Percentiles rank a stretch among this genome's conserved stretches.
Evolutionary conservation across 2,113 vertebrate species (phyloP).

Genomic region (Vulpes vulpes): DNA sequence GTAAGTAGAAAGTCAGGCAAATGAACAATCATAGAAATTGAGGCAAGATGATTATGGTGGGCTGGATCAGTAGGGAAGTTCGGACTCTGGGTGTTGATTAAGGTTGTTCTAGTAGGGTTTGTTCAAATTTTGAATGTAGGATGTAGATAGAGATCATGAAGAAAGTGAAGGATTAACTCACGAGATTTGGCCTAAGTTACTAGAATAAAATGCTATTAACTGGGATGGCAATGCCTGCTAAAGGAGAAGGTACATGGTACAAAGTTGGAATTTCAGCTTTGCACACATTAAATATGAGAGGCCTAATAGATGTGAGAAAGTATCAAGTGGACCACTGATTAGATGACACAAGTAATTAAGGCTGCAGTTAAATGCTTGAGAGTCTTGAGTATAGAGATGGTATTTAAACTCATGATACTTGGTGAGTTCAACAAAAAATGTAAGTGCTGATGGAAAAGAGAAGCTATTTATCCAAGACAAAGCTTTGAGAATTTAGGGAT

Average conservation of each 20-base stretch:
- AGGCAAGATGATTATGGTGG: background rate
- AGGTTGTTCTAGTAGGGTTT: background rate
- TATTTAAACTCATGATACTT: background rate
- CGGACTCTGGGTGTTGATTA: background rate
- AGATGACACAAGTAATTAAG: background rate
- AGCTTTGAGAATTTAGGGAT: background rate
- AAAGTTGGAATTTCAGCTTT: background rate
- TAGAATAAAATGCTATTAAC: background rate
- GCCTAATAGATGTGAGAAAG: background rate
- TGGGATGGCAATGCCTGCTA: background rate
- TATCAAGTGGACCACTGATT: background rate
- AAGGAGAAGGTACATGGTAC: background rate
- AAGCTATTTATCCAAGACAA: background rate
- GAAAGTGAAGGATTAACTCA: background rate
- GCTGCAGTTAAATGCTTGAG: background rate
- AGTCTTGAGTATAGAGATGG: background rate
- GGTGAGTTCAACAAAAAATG: background rate
- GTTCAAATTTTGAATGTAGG: background rate
- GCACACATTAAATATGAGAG: background rate
- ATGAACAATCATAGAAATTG: background rate
- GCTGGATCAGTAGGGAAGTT: background rate
- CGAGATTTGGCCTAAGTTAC: background rate
- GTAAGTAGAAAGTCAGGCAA: background rate
- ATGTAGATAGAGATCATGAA: background rate
- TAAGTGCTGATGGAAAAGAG: background rate